Conservation (phyloP, 2,888 invertebrate genomes). For the Poecilus cupreus region DNA sequence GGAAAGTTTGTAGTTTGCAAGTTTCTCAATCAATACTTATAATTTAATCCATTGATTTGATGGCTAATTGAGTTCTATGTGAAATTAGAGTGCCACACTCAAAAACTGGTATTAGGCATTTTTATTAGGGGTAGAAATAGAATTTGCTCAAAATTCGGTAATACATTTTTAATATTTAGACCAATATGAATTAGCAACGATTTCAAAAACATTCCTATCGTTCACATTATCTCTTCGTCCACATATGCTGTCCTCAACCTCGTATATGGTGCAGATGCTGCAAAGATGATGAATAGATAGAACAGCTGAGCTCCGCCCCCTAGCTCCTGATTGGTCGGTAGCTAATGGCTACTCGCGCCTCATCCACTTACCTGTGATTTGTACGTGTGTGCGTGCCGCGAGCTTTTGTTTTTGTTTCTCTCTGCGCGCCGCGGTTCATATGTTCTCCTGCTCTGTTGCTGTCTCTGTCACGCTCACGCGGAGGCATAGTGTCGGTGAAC, state of each 20-base stretch:
- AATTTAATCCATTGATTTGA: no score
- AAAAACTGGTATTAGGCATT: no score
- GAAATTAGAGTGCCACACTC: no score
- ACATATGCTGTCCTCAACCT: not conserved
- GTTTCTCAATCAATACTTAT: no score
- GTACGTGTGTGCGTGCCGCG: constrained; percentile 34
- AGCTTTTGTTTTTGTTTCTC: constrained; percentile 51
- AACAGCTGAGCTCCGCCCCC: constrained; percentile 49
- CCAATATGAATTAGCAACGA: no score
- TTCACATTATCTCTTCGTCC: not conserved
- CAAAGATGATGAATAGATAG: constrained; percentile 57
- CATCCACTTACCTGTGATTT: constrained; percentile 58
- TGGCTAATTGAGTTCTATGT: no score
- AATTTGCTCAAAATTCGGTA: no score
- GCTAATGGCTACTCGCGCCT: constrained; percentile 60
- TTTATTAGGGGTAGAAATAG: no score
- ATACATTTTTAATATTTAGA: no score
- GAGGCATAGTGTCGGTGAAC: not conserved
- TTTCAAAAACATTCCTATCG: no score
- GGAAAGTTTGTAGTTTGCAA: no score
- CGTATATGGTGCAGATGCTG: constrained; percentile 3
- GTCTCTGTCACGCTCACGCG: not conserved
- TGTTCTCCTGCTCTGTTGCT: not conserved
- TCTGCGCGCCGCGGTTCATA: not conserved
- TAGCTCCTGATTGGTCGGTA: constrained; percentile 54